Evolutionary conservation across 2,888 invertebrate genomes (phyloP).

Genomic region (Opisthograptis luteolata): DNA sequence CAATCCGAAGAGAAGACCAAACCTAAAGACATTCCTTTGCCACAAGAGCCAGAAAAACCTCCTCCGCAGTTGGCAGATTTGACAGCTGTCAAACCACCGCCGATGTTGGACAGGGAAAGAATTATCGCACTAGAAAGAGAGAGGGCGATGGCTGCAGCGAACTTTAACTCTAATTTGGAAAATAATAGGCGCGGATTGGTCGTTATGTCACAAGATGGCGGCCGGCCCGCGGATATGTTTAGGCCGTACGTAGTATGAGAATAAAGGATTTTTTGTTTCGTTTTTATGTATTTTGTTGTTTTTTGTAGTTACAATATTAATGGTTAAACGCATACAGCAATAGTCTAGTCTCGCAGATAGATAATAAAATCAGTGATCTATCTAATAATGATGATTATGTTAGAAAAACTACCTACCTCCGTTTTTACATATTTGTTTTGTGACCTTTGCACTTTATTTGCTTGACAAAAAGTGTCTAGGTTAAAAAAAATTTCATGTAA

Average conservation of each 20-base stretch:
- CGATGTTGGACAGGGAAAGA: slow-evolving; percentile 77
- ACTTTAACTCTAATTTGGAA: slow-evolving; percentile 81
- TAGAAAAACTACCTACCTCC: not conserved
- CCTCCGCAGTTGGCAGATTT: slow-evolving; percentile 67
- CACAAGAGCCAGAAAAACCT: slow-evolving; percentile 52
- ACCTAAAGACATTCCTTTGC: slow-evolving; percentile 50
- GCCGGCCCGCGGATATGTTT: slow-evolving; percentile 76
- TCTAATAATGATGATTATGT: no score
- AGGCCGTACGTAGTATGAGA: slow-evolving; percentile 83
- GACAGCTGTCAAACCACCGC: slow-evolving; percentile 78
- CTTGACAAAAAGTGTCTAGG: not conserved
- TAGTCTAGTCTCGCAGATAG: no score
- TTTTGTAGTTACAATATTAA: no score
- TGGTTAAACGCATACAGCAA: no score
- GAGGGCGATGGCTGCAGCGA: slow-evolving; percentile 78
- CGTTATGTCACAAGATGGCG: slow-evolving; percentile 76
- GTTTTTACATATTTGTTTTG: not conserved
- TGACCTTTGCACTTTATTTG: not conserved
- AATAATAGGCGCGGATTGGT: slow-evolving; percentile 75
- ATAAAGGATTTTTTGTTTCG: slow-evolving; percentile 60
- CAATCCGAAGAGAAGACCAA: slow-evolving; percentile 68
- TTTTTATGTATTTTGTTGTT: slow-evolving; percentile 36
- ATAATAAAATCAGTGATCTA: no score
- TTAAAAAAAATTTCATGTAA: not conserved
- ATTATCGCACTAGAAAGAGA: slow-evolving; percentile 77